Conservation (phyloP, 1,140 invertebrate genomes). For the Andricus grossulariae region DNA sequence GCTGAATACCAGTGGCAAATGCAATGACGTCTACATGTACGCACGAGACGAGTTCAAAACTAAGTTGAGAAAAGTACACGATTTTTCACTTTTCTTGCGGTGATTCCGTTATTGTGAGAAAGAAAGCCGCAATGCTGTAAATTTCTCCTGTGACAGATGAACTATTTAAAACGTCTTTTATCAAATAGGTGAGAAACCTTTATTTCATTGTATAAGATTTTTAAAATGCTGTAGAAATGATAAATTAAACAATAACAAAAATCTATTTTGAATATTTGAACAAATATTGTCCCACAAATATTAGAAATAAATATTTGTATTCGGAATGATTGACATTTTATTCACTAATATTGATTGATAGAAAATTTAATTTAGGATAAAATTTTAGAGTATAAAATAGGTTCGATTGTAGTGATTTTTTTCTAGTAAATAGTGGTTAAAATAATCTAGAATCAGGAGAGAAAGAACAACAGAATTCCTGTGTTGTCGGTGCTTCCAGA, state of each 20-base stretch:
- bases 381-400: neutral
- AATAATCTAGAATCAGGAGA: conserved; percentile 8
- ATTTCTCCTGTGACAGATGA: neutral
- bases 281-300: too few species aligned
- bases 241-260: too few species aligned
- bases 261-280: too few species aligned
- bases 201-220: too few species aligned
- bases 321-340: too few species aligned
- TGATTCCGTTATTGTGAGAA: conserved; percentile 15
- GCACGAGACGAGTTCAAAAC: conserved; percentile 7
- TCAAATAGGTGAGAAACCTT: too few species aligned
- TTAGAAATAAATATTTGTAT: too few species aligned
- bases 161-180: neutral
- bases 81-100: conserved; percentile 16
- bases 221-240: too few species aligned
- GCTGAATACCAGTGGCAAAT: conserved; percentile 3
- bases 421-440: conserved; percentile 23
- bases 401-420: neutral
- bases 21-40: neutral
- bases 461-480: conserved; percentile 24
- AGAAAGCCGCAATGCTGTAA: neutral
- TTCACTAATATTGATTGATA: too few species aligned
- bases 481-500: conserved; percentile 26
- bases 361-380: too few species aligned
- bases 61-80: conserved; percentile 19